Evolutionary conservation across 2,797 vertebrate species (phyloP).

Genomic region (Parauchenoglanis punctatus): DNA sequence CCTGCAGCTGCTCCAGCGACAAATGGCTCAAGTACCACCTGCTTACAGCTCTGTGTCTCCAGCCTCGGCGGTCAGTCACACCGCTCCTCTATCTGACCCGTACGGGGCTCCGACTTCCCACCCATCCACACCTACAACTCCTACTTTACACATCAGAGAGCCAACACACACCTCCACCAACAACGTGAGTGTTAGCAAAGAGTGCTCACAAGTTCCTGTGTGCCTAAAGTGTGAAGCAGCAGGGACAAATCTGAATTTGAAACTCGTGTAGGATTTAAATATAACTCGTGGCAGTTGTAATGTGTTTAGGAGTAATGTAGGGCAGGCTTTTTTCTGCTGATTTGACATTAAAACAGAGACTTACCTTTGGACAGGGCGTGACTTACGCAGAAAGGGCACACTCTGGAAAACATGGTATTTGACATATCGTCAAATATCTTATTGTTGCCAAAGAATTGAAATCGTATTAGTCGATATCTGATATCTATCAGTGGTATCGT

Average conservation of each 20-base stretch:
- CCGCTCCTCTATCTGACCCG: constrained; percentile 65
- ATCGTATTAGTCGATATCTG: too few species aligned
- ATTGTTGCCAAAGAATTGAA: too few species aligned
- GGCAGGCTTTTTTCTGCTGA: background rate
- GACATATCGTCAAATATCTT: too few species aligned
- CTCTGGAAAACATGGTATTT: too few species aligned
- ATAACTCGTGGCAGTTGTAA: background rate
- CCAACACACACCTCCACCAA: constrained; percentile 57
- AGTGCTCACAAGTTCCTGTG: background rate
- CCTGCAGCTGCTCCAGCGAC: constrained; percentile 92
- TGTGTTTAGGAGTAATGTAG: background rate
- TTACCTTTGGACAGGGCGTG: too few species aligned
- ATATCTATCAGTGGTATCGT: too few species aligned
- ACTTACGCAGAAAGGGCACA: too few species aligned
- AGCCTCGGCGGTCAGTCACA: constrained; percentile 63
- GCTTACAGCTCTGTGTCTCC: constrained; percentile 85
- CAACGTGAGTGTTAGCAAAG: constrained; percentile 44
- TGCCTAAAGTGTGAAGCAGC: background rate
- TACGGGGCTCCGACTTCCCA: constrained; percentile 71
- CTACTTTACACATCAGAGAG: constrained; percentile 66
- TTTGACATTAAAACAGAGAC: too few species aligned
- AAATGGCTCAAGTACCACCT: constrained; percentile 84
- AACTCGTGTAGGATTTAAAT: background rate
- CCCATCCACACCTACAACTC: constrained; percentile 59
- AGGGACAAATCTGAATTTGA: background rate